Conservation (phyloP, 2,888 invertebrate species). For the Nephrotoma appendiculata region DNA sequence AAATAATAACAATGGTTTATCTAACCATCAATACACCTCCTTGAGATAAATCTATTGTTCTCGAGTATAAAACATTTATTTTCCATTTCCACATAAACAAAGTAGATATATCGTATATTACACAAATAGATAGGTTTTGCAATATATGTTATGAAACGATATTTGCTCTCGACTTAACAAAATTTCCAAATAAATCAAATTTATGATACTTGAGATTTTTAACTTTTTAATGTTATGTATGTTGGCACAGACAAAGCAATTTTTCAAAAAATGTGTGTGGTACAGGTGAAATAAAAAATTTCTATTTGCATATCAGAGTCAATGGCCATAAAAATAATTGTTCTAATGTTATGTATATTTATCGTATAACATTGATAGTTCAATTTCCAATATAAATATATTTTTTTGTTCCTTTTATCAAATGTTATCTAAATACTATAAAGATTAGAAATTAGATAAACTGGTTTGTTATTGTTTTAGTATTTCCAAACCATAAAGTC, state of each 20-base stretch:
- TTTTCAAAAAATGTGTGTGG: not conserved
- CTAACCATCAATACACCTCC: not conserved
- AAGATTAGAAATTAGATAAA: not conserved
- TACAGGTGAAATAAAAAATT: not conserved
- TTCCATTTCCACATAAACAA: not conserved
- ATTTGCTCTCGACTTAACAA: not conserved
- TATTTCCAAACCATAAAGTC: not conserved
- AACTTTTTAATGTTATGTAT: not conserved
- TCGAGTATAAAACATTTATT: not conserved
- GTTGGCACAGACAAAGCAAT: not conserved
- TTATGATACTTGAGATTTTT: not conserved
- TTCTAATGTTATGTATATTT: not conserved
- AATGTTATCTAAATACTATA: not conserved
- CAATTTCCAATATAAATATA: not conserved
- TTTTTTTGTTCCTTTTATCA: not conserved
- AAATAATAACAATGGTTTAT: not conserved
- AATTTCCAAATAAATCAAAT: not conserved
- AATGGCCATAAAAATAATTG: not conserved
- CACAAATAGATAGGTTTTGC: not conserved
- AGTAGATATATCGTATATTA: not conserved
- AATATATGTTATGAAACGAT: not conserved
- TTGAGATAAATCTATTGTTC: not conserved
- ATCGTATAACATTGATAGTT: not conserved
- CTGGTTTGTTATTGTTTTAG: not conserved
- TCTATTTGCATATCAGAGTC: not conserved